Evolutionary conservation across 2,113 vertebrate species (phyloP), one percentile per base, ranked within the genome.

Genomic region (Misgurnus mizolepis): DNA sequence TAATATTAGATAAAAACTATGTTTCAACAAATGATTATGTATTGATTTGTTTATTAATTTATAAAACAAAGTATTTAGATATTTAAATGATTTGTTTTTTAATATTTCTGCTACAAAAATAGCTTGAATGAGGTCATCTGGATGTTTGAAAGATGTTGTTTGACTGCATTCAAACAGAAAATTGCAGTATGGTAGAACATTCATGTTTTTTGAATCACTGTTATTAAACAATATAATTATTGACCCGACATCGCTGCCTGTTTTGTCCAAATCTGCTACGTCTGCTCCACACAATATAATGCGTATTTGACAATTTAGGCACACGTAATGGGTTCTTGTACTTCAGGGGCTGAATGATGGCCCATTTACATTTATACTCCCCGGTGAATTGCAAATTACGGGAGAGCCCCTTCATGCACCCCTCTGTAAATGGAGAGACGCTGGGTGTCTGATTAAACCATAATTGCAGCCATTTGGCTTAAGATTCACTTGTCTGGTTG

Each of bases 391-490:
- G 69, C 74, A 78, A 74, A 84, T 80, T 70, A 86, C 40, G 8
- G 72, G 71, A 81, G 75, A 49, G 70, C 34, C 50, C 47, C 75
- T 74, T 70, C 56, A 56, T 74, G 47, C 66, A 66, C 69, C 49
- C 49, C 58, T 41, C 27, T 58, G 55, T 61, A 79, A 82, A 83
- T 80, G 67, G 75, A 58, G 74, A 67, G 50, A 82, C 78, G 41
- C 78, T 45, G 66, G 68, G 80, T 71, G 80, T 76, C 82, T 87
- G 84, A 87, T 83, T 82, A 77, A 83, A 81, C 78, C 55, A 49
- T 84, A 80, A 85, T 86, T 84, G 76, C 78, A 61, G 83, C 67
- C 78, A 85, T 79, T 84, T 83, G 53, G 76, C 67, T 84, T 55
- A 86, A 84, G 78, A 80, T 70, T 76, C 72, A 82, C 67, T 75